Evolutionary conservation across 2,888 invertebrate genomes (phyloP), one percentile per base, ranked within the genome.

Genomic region (Endomychus coccineus): DNA sequence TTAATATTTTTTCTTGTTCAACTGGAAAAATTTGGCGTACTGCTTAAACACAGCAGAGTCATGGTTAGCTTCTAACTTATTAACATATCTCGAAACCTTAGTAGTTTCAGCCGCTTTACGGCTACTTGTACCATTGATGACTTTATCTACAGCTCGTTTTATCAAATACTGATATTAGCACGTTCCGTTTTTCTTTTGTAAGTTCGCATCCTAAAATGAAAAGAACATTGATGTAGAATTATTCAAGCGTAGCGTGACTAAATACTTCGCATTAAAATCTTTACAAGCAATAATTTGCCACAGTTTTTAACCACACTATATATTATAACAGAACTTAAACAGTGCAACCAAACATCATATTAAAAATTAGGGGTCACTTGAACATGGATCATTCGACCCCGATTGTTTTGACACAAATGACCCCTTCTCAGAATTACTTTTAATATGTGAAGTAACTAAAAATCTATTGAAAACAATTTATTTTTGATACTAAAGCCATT

Each of bases 171-270:
- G 21, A 19, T 19, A 19, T 19, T 19, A 19, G 21, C 21, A 19
- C 21, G 21, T 19, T 19, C 21, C n/a, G 21, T 19, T 19, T 19
- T 19, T 19, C 21, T 19, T 19, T 19, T 19, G 21, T 19, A 19
- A 19, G 21, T 19, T 19, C 21, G 21, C 21, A 19, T 19, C 21
- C 21, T 19, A 19, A 19, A 19, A 19, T 19, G n/a, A 19, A 19
- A 19, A 19, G 21, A 19, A 19, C 21, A 19, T 19, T 19, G n/a
- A 19, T 19, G 21, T 19, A 19, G 21, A 19, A 19, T 7, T 19
- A 19, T 19, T 19, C 21, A 19, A 19, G 21, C 21, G 21, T 19
- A 19, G 21, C 21, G 21, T 19, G 21, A 19, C 21, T 19, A 19
- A 7, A 19, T 19, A 19, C n/a, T 19, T 7, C 6, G 21, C 6